Evolutionary conservation across 2,797 vertebrate species (phyloP).

Genomic region (Urophycis tenuis): DNA sequence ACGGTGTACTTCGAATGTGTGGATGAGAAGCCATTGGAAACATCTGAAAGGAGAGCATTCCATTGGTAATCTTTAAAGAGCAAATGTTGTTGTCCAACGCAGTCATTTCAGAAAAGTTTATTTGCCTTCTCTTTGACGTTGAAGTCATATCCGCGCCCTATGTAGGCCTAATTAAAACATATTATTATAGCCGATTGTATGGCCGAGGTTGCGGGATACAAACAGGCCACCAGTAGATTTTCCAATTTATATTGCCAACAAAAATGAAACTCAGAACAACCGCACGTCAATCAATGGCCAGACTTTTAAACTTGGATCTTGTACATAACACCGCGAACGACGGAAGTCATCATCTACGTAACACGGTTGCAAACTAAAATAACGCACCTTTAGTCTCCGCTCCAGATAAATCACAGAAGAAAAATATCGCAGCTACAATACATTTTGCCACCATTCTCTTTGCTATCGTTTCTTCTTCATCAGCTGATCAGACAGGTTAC

Average conservation of each 20-base stretch:
- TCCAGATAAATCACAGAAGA: conserved; percentile 23
- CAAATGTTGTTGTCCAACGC: background rate
- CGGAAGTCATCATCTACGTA: background rate
- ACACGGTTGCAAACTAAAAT: background rate
- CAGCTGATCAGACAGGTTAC: background rate
- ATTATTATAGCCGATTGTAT: no score
- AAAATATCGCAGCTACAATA: conserved; percentile 7
- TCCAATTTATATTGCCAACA: no score
- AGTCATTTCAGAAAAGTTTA: background rate
- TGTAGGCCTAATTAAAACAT: no score
- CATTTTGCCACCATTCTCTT: conserved; percentile 37
- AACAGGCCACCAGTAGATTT: no score
- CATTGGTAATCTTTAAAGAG: background rate
- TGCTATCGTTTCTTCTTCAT: background rate
- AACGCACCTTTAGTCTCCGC: conserved; percentile 50
- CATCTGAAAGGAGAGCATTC: conserved; percentile 22
- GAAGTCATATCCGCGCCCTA: no score
- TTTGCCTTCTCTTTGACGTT: no score
- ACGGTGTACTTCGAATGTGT: conserved; percentile 53
- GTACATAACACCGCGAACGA: background rate
- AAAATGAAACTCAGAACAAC: no score
- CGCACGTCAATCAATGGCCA: no score
- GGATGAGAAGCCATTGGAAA: conserved; percentile 16
- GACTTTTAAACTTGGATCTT: no score
- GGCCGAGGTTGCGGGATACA: no score